Base-by-base conservation (phyloP, 2,888 invertebrate species). In the Colletes collaris region DNA sequence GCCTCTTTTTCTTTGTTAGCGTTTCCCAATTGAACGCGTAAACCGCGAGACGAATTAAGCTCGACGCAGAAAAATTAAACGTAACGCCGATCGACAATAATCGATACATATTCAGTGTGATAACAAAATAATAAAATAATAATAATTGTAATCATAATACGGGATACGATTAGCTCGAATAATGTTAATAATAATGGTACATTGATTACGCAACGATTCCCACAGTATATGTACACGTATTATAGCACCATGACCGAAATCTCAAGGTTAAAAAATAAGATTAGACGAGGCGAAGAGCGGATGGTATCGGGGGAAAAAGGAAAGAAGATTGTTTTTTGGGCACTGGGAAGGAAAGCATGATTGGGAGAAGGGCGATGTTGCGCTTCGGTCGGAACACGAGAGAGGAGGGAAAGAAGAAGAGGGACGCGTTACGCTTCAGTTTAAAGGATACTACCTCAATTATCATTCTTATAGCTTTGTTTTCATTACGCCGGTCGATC, bases 231-330 rank as follows among this genome's bases (percentile, higher is more conserved):
- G 72, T 86, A 86, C 79, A 86, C 58, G 80, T 78, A 76, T 70
- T 85, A 83, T 89, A 89, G 89, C 89, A 89, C 89, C 89, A 87
- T 88, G 85, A 89, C 81, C 86, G 86, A 89, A 87, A 86, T 85
- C 81, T 86, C 82, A 82, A 88, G 80, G 77, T 79, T 76, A 81
- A 86, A 81, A 72, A 68, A 59, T 75, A 78, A 53, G 46, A 52
- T 66, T 68, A 79, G 52, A 71, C 64, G 55, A 81, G 74, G 52
- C 62, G 70, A 70, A 68, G 67, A 62, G 64, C 16, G 70, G 56
- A 73, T 60, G 72, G 56, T 50, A 65, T 56, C 11, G 49, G 52
- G 52, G 63, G 27, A 56, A n/a, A 55, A 46, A 11, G 66, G 58
- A 59, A 71, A 59, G 27, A 59, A 62, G 55, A 60, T 11, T 35